phyloP scores from a whole-genome alignment of 35 echinoderm and acorn worm genomes.

The Apostichopus californicus region DNA sequence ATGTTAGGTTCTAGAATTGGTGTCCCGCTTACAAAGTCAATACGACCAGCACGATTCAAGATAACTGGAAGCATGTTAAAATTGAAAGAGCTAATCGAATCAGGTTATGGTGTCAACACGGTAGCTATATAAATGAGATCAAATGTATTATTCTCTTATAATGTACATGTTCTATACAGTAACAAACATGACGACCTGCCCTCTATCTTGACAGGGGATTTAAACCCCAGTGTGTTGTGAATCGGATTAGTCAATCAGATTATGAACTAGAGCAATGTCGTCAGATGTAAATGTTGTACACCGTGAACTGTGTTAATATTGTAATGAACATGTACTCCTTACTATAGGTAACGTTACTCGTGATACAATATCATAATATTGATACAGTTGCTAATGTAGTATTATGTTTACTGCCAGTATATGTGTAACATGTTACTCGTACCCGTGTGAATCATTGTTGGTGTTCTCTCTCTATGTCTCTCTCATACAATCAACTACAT shows the following conservation, averaged over 20 bases:
- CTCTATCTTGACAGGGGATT: not conserved
- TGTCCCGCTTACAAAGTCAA: slow-evolving; percentile 21
- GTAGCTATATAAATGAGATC: not conserved
- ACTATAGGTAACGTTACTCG: no score
- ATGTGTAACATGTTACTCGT: no score
- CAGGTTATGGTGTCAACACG: not conserved
- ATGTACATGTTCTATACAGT: not conserved
- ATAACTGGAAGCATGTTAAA: not conserved
- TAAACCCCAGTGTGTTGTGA: not conserved
- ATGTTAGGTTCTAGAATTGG: slow-evolving; percentile 10
- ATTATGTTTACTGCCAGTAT: no score
- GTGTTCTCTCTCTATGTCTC: no score
- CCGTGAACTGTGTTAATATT: no score
- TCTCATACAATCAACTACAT: no score
- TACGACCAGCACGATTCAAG: slow-evolving; percentile 1
- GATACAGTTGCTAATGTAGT: no score
- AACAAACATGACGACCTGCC: not conserved
- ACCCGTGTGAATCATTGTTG: no score
- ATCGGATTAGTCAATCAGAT: not conserved
- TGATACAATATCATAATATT: no score
- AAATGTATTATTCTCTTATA: not conserved
- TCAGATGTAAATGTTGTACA: not conserved
- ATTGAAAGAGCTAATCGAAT: not conserved
- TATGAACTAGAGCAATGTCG: not conserved
- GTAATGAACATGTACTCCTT: no score